Conservation (phyloP, 2,888 invertebrate species). For the Drosophila stalkeri region DNA sequence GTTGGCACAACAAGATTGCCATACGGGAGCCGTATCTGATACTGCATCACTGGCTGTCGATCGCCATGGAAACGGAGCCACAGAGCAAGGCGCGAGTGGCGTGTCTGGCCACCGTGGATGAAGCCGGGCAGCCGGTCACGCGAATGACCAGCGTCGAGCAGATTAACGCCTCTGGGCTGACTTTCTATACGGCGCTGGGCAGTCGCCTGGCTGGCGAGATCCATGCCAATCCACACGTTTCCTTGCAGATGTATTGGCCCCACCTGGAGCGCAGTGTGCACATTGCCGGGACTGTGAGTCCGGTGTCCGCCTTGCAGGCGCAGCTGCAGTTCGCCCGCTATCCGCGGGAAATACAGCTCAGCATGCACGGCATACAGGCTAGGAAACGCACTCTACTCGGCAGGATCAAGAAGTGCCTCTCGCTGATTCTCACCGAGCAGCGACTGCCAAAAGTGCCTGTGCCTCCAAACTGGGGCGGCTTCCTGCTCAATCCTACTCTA, state of each 20-base stretch:
- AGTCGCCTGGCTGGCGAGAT: constrained; percentile 96
- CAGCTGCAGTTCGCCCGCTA: constrained; percentile 92
- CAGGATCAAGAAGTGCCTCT: constrained; percentile 13
- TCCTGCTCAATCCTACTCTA: constrained; percentile 90
- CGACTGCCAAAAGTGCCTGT: constrained; percentile 85
- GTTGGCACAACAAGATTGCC: constrained; percentile 88
- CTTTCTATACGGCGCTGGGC: constrained; percentile 95
- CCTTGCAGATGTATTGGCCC: constrained; percentile 96
- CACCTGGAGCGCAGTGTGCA: constrained; percentile 91
- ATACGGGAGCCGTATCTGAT: constrained; percentile 93
- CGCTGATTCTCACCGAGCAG: constrained; percentile 84
- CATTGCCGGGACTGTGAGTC: constrained; percentile 93
- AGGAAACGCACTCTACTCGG: constrained; percentile 1
- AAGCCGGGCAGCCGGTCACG: constrained; percentile 92
- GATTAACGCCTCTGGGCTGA: constrained; percentile 93
- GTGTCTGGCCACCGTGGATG: constrained; percentile 94
- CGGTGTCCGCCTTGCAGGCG: constrained; percentile 90
- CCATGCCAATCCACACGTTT: constrained; percentile 92
- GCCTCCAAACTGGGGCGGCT: constrained; percentile 96
- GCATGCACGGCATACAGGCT: constrained; percentile 30
- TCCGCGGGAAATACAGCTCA: constrained; percentile 92
- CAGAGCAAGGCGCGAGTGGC: constrained; percentile 95
- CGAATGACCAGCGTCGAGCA: constrained; percentile 95
- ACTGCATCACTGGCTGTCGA: constrained; percentile 93
- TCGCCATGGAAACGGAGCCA: constrained; percentile 88